Base-by-base conservation (phyloP, 2,888 invertebrate species). In the Andrena hattorfiana region DNA sequence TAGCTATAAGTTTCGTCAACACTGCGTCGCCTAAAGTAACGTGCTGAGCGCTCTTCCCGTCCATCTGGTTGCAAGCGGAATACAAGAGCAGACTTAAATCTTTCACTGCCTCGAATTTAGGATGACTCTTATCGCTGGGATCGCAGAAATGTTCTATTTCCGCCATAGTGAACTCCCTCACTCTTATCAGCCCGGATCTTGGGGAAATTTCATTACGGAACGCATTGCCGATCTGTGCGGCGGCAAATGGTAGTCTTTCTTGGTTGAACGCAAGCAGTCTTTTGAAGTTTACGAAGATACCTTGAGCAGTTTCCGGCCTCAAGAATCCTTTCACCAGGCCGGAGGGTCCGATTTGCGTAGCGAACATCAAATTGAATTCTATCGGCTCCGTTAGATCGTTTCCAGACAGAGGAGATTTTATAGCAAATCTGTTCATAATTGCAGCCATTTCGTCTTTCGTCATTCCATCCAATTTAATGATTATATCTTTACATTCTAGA, bases 121-220 rank as follows among this genome's bases (percentile, higher is more conserved):
- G 97, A 94, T 99, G 99, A 83, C 95, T 95, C 93, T 99, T 99
- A 89, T 97, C 95, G 0, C 91, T 94, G 0, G 99, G 98, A 94
- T 99, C 99, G 94, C 99, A 99, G 94, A 99, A 99, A 94, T 99
- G 99, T 94, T 99, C 99, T 90, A 99, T 99, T 95, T 99, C 99
- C 81, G 99, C 99, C 99, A 99, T 99, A 0, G 99, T 99, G 93
- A 99, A 99, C 94, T 99, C 99, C 91, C 99, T 96, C 0, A 99
- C 99, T 91, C 99, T 95, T 62, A 99, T 97, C 10, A 99, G 95
- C 0, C 99, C 99, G 85, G 99, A 98, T 81, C 99, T 95, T 1
- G 99, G 99, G 0, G 99, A 99, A 90, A 99, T 99, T 95, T 99
- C 99, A 95, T 99, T 99, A 89, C 99, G 96, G 94, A 99, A 99